Evolutionary conservation across 2,797 vertebrate species (phyloP), one percentile per base, ranked within the genome.

Genomic region (Sebastes taczanowskii): DNA sequence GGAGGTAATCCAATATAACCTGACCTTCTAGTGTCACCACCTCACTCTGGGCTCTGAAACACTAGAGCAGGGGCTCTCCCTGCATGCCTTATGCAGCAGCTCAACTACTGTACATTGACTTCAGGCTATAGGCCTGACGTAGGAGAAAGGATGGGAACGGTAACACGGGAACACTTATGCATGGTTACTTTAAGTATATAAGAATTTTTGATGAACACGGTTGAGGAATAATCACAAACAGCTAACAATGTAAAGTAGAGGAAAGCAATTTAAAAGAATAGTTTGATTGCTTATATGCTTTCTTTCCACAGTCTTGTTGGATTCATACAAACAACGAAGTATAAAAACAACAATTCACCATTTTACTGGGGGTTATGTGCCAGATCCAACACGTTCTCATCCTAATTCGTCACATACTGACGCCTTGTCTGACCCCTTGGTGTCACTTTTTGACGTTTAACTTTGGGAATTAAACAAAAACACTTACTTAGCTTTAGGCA

Each of bases 1-100:
- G 46, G 82, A 73, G 66, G 81, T 87, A 88, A 92, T 84, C 76
- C 75, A 84, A 90, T 83, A 83, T 80, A 78, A 71, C 79, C 53
- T 82, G 60, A 90, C 85, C 86, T 84, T 86, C 74, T 74, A 59
- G 60, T 80, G 77, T 86, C 80, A 72, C 70, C 77, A 68, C 56
- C 68, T 84, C 72, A 78, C 52, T 77, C 38, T 71, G 29, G 38
- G 59, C 69, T 81, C 55, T 78, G 86, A 88, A 89, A 89, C 77
- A 74, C 70, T 74, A 78, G 61, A 81, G 68, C 71, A 74, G 62
- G 35, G 80, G 55, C 55, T 78, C 66, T 69, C 46, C 70, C 46
- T 42, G 20, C 20, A 61, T 65, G 49, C 11, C 30, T 88, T 89
- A 84, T 42, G 67, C 53, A 91, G 92, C 53, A 55, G 52, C 65